Conservation (phyloP, 2,113 vertebrate species). For the Entomyzon cyanotis region DNA sequence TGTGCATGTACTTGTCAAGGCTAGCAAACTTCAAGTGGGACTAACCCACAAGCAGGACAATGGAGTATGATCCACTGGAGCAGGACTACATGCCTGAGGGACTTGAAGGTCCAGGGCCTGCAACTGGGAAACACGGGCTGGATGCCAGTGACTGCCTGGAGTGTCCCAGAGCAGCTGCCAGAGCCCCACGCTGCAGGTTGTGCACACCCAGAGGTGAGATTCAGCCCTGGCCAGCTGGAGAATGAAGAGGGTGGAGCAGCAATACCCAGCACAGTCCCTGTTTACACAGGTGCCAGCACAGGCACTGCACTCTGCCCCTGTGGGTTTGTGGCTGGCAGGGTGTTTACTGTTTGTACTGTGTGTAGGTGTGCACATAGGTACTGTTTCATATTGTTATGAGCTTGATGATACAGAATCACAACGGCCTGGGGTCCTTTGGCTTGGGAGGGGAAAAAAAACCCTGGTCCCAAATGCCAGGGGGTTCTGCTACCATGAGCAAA, state of each 20-base stretch:
- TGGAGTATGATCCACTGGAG: neutral
- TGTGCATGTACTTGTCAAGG: accelerated
- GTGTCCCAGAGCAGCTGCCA: neutral
- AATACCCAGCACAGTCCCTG: accelerated
- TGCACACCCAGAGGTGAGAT: neutral
- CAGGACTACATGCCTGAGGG: neutral
- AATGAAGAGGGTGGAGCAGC: neutral
- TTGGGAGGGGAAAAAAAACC: neutral
- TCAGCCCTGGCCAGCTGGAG: neutral
- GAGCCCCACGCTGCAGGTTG: accelerated
- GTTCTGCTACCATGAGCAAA: neutral
- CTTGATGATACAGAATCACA: neutral
- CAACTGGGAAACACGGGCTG: neutral
- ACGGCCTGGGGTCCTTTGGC: neutral
- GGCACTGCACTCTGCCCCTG: neutral
- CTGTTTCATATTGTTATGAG: neutral
- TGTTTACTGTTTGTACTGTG: accelerated
- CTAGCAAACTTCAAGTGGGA: neutral
- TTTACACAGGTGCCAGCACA: neutral
- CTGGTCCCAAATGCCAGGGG: neutral
- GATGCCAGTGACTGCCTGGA: neutral
- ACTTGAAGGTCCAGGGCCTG: neutral
- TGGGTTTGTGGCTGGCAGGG: neutral
- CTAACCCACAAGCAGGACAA: neutral
- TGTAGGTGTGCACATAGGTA: neutral